Percentiles rank a stretch among this genome's conserved stretches.
phyloP scores from a whole-genome alignment of 2,888 invertebrate genomes.

The Siphonodentalium dalli region DNA sequence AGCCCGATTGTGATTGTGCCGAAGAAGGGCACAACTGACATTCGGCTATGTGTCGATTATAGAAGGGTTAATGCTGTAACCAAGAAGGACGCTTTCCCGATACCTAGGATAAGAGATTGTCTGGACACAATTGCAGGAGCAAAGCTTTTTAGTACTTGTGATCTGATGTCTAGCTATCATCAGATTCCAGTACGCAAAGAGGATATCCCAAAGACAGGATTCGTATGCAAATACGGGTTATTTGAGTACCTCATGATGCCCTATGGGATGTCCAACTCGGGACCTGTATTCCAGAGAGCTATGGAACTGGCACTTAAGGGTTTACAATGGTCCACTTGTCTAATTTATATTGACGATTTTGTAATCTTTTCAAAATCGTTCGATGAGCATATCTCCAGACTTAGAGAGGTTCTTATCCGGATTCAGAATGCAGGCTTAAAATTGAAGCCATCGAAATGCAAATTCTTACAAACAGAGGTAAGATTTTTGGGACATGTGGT shows the following conservation, averaged over 20 bases:
- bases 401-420: slow-evolving; percentile 1
- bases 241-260: slow-evolving; percentile 1
- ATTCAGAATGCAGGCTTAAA: slow-evolving; percentile 8
- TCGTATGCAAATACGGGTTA: slow-evolving; percentile 3
- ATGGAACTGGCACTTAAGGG: slow-evolving; percentile 6
- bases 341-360: slow-evolving; percentile 16
- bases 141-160: neutral
- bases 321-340: slow-evolving; percentile 7
- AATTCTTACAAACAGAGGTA: slow-evolving; percentile 9
- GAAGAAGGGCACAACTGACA: neutral
- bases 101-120: neutral
- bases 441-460: slow-evolving; percentile 4
- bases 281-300: neutral
- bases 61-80: neutral
- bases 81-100: slow-evolving; percentile 1
- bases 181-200: neutral
- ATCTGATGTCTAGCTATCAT: neutral
- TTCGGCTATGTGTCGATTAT: slow-evolving; percentile 1
- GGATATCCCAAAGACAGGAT: neutral
- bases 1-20: neutral
- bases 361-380: slow-evolving; percentile 3
- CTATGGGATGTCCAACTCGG: neutral
- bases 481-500: slow-evolving; percentile 16
- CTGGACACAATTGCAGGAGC: neutral
- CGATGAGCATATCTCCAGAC: slow-evolving; percentile 5